Evolutionary conservation across 2,113 vertebrate species (phyloP), one percentile per base, ranked within the genome.

Genomic region (Lipotes vexillifer): DNA sequence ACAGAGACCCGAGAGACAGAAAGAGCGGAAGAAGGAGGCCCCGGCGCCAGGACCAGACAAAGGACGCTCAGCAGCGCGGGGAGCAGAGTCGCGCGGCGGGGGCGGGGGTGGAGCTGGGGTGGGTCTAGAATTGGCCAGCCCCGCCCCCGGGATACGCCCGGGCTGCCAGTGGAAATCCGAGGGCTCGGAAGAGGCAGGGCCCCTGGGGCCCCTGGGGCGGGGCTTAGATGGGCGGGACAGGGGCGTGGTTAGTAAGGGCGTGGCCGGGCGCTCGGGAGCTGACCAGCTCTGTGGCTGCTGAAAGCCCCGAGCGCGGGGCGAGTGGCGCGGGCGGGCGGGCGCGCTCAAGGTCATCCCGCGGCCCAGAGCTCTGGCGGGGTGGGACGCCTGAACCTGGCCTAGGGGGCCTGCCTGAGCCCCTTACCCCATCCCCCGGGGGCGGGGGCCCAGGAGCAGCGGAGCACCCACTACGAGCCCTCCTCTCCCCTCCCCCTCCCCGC

Each of bases 231-330:
- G 97, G 97, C 92, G 97, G 88, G 90, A 36, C 1, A 6, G 75
- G 97, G 97, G 96, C 93, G 96, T 55, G 96, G 69, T 13, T 21
- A 61, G 44, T 21, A 31, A 84, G 66, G 90, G 97, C 69, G 93
- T 97, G 97, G 95, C 88, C 9, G 78, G 18, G 88, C 52, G 82
- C 96, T 95, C 80, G 94, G 98, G 98, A 97, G 97, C 98, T 98
- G 98, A 97, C 98, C 97, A 98, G 98, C 98, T 97, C 96, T 0
- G 80, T 38, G 57, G 93, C 77, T 98, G 98, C 98, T 98, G 98
- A 98, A 98, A 97, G 75, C 85, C 38, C 44, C 55, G 8, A 66
- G 85, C 44, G 61, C 75, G 7, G 81, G 89, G 78, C 78, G 44
- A 90, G 92, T 8, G 59, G 81, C 1, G 85, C 88, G 38, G 86